phyloP scores from a whole-genome alignment of 2,888 invertebrate species.

The Acrobeloides nanus region DNA sequence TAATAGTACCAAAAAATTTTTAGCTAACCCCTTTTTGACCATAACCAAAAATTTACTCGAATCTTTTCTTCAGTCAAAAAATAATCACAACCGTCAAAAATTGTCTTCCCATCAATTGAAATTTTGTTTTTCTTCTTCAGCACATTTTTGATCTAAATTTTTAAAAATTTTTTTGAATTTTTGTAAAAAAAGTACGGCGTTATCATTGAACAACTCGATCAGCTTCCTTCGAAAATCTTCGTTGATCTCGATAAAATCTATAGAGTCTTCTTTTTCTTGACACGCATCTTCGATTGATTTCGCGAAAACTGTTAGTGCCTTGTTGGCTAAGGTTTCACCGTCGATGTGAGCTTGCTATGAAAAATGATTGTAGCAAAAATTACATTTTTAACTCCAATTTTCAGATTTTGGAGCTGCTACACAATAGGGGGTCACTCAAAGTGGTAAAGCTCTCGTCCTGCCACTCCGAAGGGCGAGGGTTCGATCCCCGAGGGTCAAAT shows the following conservation, averaged over 20 bases:
- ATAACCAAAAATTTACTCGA: constrained; percentile 5
- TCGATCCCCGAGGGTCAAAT: too few relatives aligned
- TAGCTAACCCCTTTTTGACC: too few relatives aligned
- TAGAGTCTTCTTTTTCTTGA: constrained; percentile 16
- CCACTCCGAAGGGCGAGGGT: too few relatives aligned
- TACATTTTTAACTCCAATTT: too few relatives aligned
- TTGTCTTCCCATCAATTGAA: constrained; percentile 19
- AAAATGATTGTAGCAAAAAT: too few relatives aligned
- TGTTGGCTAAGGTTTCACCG: constrained; percentile 5
- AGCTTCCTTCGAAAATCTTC: constrained; percentile 7
- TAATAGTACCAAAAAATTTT: too few relatives aligned
- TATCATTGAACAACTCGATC: constrained; percentile 17
- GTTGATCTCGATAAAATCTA: constrained; percentile 4
- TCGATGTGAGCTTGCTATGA: constrained; percentile 17
- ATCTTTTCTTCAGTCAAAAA: constrained; percentile 21
- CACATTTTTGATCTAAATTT: constrained; percentile 20
- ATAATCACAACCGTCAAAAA: constrained; percentile 25
- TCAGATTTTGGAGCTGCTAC: too few relatives aligned
- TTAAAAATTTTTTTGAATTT: too few relatives aligned
- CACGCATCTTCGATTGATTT: constrained; percentile 15
- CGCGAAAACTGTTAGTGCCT: constrained; percentile 9
- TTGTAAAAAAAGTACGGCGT: constrained; percentile 13
- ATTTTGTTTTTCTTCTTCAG: constrained; percentile 15
- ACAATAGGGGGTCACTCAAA: too few relatives aligned
- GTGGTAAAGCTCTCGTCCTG: too few relatives aligned